phyloP scores from a whole-genome alignment of 2,113 vertebrate species.

The Rana temporaria region DNA sequence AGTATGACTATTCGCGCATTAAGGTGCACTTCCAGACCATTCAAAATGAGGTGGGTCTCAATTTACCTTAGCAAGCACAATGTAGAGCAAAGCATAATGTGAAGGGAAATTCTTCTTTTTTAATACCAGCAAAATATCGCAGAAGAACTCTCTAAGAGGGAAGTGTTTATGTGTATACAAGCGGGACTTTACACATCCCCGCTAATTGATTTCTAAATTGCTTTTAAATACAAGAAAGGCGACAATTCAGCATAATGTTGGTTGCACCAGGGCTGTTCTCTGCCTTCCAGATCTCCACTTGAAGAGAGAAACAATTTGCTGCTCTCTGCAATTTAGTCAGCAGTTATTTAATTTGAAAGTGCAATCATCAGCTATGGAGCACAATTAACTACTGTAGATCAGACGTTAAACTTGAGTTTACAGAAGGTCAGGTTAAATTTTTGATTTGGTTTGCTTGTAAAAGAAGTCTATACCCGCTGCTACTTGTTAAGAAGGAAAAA shows the following conservation, averaged over 20 bases:
- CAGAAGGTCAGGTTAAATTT: neutral
- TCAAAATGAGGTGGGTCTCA: no score
- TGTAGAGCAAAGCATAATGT: no score
- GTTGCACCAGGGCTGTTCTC: conserved; percentile 12
- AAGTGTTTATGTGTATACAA: conserved; percentile 4
- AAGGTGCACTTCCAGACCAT: no score
- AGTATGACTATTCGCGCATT: no score
- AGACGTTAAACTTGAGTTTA: neutral
- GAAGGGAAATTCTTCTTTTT: no score
- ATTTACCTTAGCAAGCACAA: no score
- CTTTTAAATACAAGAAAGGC: conserved; percentile 48
- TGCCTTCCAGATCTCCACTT: conserved; percentile 37
- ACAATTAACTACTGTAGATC: conserved; percentile 28
- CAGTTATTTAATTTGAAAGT: conserved; percentile 52
- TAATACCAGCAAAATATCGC: neutral
- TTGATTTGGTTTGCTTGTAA: neutral
- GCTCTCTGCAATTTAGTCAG: conserved; percentile 42
- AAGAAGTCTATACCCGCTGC: no score
- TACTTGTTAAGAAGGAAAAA: no score
- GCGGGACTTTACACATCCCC: conserved; percentile 33
- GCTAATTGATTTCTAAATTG: conserved; percentile 53
- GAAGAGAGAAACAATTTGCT: conserved; percentile 44
- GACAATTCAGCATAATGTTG: conserved; percentile 44
- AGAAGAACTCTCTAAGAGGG: conserved; percentile 2
- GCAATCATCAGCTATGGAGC: conserved; percentile 24